Percentiles rank a stretch among this genome's conserved stretches.
Evolutionary conservation across 2,113 vertebrate species (phyloP).

Genomic region (Saccopteryx leptura): DNA sequence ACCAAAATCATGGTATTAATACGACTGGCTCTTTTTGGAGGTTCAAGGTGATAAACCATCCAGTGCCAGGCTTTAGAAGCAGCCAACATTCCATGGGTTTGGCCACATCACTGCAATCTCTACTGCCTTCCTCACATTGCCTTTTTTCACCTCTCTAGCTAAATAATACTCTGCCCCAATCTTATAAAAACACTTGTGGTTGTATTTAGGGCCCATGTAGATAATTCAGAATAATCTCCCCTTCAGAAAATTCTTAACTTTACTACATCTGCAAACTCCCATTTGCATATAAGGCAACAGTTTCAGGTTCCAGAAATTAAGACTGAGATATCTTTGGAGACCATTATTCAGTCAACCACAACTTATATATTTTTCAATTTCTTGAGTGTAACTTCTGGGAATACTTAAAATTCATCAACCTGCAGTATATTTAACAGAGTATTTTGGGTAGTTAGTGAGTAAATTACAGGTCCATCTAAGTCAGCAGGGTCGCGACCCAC

Average conservation of each 20-base stretch:
- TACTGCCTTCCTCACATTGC: rapidly evolving
- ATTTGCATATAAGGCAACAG: background rate
- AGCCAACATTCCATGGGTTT: background rate
- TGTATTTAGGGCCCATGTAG: background rate
- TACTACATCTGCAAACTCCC: background rate
- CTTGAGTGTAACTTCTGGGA: background rate
- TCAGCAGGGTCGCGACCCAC: too few relatives aligned
- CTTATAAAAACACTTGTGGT: too few relatives aligned
- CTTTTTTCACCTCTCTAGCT: background rate
- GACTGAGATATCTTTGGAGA: background rate
- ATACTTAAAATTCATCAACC: background rate
- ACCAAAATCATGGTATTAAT: background rate
- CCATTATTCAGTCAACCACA: background rate
- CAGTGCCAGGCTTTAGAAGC: background rate
- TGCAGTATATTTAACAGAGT: background rate
- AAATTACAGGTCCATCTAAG: background rate
- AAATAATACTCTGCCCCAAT: background rate
- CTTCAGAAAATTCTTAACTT: background rate
- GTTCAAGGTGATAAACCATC: rapidly evolving
- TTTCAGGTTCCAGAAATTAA: background rate
- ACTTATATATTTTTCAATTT: background rate
- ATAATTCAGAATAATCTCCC: background rate
- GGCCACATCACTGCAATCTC: background rate
- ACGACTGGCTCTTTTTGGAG: background rate
- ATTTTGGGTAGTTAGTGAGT: background rate